Evolutionary conservation across 2,113 vertebrate genomes (phyloP).

Genomic region (Python bivittatus): DNA sequence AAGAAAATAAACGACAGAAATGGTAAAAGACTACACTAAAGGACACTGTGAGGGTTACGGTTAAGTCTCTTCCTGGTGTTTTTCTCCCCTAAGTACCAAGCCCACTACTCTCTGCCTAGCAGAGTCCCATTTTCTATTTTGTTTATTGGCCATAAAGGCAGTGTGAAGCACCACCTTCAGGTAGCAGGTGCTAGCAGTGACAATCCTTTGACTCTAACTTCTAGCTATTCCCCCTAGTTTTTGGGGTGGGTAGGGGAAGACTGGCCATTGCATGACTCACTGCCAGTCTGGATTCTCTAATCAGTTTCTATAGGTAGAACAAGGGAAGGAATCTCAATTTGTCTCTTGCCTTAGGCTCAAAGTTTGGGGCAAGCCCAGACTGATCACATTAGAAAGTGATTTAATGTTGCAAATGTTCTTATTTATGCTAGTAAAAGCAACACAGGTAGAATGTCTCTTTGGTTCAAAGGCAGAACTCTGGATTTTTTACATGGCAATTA

Average conservation of each 20-base stretch:
- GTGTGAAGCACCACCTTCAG: not conserved
- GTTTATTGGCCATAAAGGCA: not conserved
- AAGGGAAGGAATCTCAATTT: not conserved
- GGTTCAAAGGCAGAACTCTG: not conserved
- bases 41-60: not conserved
- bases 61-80: not conserved
- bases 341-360: not conserved
- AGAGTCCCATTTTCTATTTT: not conserved
- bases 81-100: not conserved
- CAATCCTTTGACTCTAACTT: not conserved
- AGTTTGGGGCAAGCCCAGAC: not conserved
- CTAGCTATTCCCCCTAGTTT: not conserved
- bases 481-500: not conserved
- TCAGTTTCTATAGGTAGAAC: not conserved
- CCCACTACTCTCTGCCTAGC: not conserved
- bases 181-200: not conserved
- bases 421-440: not conserved
- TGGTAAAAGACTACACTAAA: not conserved
- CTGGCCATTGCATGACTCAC: not conserved
- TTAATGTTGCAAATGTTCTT: not conserved
- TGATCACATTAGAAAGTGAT: not conserved
- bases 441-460: not conserved
- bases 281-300: not conserved
- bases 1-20: not conserved
- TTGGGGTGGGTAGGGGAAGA: not conserved